phyloP scores from a whole-genome alignment of 2,888 invertebrate species.

The Orchestes rusci region DNA sequence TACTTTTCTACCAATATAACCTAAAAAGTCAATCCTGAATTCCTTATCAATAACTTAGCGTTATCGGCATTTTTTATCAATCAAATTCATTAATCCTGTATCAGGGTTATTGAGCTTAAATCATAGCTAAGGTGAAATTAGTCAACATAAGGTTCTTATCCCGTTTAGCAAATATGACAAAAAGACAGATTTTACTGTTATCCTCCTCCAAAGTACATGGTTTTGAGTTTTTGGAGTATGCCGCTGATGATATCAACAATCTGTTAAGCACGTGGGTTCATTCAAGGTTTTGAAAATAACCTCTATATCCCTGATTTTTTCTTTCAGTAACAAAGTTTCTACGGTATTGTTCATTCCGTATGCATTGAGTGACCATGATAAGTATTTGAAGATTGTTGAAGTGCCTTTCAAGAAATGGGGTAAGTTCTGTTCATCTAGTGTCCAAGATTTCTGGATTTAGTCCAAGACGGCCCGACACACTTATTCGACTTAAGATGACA shows the following conservation, averaged over 20 bases:
- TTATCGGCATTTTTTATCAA: too few relatives aligned
- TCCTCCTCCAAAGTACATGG: conserved; percentile 67
- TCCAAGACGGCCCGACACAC: too few relatives aligned
- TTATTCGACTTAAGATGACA: too few relatives aligned
- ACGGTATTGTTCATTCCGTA: conserved; percentile 69
- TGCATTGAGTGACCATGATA: conserved; percentile 59
- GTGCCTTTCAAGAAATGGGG: conserved; percentile 59
- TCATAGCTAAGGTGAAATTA: too few relatives aligned
- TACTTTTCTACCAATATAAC: too few relatives aligned
- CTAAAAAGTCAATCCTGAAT: too few relatives aligned
- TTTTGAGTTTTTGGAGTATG: conserved; percentile 58
- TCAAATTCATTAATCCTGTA: too few relatives aligned
- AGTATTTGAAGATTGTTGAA: conserved; percentile 55
- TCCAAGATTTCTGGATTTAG: too few relatives aligned
- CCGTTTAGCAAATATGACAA: conserved; percentile 19
- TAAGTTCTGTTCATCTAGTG: conserved; percentile 30
- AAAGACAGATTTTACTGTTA: conserved; percentile 53
- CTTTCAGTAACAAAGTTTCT: conserved; percentile 55
- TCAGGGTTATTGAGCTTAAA: too few relatives aligned
- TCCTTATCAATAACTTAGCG: too few relatives aligned
- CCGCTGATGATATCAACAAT: conserved; percentile 54
- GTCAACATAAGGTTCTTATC: too few relatives aligned
- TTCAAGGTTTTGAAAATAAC: conserved; percentile 3
- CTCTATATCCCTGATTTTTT: too few relatives aligned
- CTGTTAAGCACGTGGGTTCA: conserved; percentile 55